A percentile compares a stretch with the other conserved stretches of the same genome.
Evolutionary conservation across 1,140 invertebrate genomes (phyloP).

Genomic region (fruit fly (Drosophila melanogaster)): Release_6_plus_ISO1_MT NT_033779.5:11724501-11725000

Average conservation of each 20-base stretch:
- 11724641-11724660: not conserved
- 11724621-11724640: not conserved
- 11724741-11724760: constrained; percentile 74
- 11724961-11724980: too few relatives aligned
- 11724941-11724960: too few relatives aligned
- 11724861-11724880: too few relatives aligned
- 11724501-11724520: constrained; percentile 7
- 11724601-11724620: too few relatives aligned
- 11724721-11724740: constrained; percentile 82
- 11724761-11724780: constrained; percentile 7
- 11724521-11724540: not conserved
- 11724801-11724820: not conserved
- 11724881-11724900: too few relatives aligned
- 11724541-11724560: too few relatives aligned
- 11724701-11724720: constrained; percentile 70
- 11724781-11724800: constrained; percentile 3
- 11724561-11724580: too few relatives aligned
- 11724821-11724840: too few relatives aligned
- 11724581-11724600: too few relatives aligned
- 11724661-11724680: constrained; percentile 27
- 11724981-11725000: not conserved
- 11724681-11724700: constrained; percentile 33
- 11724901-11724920: too few relatives aligned
- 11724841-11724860: not conserved
- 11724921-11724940: too few relatives aligned